These are phyloP conservation scores for Polymixis flavicincta DNA, from an alignment of 2,888 invertebrate species.

Conservation along the genomic window DNA sequence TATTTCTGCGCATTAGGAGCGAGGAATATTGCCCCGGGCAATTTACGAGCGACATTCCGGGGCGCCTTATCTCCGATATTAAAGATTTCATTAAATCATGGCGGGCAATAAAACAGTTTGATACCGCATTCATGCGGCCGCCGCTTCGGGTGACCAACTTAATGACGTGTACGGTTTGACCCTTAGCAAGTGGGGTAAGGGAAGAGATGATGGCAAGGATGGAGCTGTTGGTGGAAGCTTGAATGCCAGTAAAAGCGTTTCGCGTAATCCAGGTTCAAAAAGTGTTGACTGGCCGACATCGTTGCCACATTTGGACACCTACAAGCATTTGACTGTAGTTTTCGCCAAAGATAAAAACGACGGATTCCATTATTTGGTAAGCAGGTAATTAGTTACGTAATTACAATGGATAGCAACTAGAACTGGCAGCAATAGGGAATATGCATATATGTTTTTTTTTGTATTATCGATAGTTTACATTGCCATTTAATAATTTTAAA, in stretches of 20 bases:
- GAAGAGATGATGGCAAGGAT: neutral
- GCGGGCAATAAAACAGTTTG: slow-evolving; percentile 89
- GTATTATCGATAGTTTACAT: too few relatives aligned
- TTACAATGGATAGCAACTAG: neutral
- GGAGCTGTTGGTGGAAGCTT: neutral
- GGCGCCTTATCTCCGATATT: slow-evolving; percentile 87
- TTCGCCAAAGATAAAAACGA: neutral
- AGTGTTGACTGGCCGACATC: neutral
- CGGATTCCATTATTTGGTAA: neutral
- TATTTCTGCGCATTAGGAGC: slow-evolving; percentile 74
- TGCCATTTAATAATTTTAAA: too few relatives aligned
- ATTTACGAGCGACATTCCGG: slow-evolving; percentile 81
- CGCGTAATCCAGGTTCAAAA: neutral
- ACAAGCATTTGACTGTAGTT: neutral
- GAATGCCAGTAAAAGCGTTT: neutral
- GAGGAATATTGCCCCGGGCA: slow-evolving; percentile 81
- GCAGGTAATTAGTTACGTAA: too few relatives aligned
- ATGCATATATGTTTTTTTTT: too few relatives aligned
- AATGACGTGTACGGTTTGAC: slow-evolving; percentile 86
- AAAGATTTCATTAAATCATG: slow-evolving; percentile 91
- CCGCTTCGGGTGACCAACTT: slow-evolving; percentile 85
- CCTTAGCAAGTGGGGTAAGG: slow-evolving; percentile 69
- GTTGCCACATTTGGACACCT: neutral
- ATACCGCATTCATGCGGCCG: slow-evolving; percentile 85
- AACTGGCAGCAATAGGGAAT: neutral